Conservation (phyloP, 2,888 invertebrate species). For the Scelioninae gen. 1 region DNA sequence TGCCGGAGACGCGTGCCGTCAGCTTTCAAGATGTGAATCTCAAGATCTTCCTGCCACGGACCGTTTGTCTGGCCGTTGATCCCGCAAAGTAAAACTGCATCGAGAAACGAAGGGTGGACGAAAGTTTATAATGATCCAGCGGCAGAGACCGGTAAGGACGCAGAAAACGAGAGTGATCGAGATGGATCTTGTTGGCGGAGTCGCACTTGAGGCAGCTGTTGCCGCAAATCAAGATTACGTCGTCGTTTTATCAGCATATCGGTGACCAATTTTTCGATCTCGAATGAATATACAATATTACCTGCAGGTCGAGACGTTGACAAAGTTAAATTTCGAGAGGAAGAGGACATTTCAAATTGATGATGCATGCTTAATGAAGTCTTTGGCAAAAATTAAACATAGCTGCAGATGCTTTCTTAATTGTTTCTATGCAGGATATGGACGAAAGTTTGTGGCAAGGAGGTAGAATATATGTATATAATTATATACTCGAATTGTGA, state of each 20-base stretch:
- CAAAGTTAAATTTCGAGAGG: not conserved
- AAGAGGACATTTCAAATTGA: not conserved
- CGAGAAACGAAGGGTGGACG: conserved; percentile 71
- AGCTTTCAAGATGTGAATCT: conserved; percentile 79
- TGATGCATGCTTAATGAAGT: conserved; percentile 5
- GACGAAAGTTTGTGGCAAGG: too few relatives aligned
- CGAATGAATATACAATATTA: not conserved
- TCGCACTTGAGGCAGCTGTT: conserved; percentile 58
- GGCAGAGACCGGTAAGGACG: conserved; percentile 37
- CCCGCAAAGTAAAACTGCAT: conserved; percentile 69
- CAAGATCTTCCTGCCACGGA: conserved; percentile 74
- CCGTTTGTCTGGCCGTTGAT: conserved; percentile 75
- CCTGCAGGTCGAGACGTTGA: not conserved
- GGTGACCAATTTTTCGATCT: conserved; percentile 12
- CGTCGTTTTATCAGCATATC: conserved; percentile 28
- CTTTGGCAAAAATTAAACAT: not conserved
- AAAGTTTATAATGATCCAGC: conserved; percentile 61
- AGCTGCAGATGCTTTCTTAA: not conserved
- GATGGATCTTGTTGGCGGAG: conserved; percentile 32
- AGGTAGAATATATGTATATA: too few relatives aligned
- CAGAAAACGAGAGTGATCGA: conserved; percentile 60
- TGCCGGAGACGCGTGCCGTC: conserved; percentile 79
- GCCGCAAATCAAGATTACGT: conserved; percentile 49
- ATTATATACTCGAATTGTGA: too few relatives aligned
- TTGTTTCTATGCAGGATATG: not conserved